phyloP scores from a whole-genome alignment of 2,888 invertebrate genomes.

The Tetragonisca angustula region DNA sequence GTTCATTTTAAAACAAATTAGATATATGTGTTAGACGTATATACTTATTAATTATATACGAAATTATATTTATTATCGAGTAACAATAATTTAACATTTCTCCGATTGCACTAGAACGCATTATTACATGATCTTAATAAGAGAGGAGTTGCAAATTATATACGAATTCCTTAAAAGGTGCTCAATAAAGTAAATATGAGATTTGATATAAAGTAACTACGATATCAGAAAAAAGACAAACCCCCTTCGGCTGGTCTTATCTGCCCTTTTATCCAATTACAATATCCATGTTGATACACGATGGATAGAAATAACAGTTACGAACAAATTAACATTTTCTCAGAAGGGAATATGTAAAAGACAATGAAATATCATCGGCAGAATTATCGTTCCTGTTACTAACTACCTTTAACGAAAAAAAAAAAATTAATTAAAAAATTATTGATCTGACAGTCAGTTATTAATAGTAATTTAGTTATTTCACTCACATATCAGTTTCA shows the following conservation, averaged over 20 bases:
- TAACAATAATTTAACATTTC: no score
- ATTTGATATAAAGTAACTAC: not conserved
- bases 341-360: not conserved
- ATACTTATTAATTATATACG: no score
- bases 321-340: constrained; percentile 19
- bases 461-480: no score
- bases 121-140: not conserved
- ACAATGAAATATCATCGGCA: not conserved
- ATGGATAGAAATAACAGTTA: constrained; percentile 5
- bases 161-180: constrained; percentile 1
- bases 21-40: no score
- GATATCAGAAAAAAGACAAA: constrained; percentile 21
- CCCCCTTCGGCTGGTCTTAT: constrained; percentile 1
- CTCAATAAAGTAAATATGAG: not conserved
- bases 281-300: constrained; percentile 29
- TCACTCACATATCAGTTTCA: no score
- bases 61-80: no score
- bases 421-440: not conserved
- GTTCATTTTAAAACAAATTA: no score
- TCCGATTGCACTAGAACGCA: not conserved
- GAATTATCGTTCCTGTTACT: not conserved
- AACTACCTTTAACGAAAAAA: not conserved
- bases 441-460: no score
- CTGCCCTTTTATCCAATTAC: constrained; percentile 36
- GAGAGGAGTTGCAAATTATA: not conserved